Evolutionary conservation across 2,888 invertebrate species (phyloP).

Genomic region (Leptogaster cylindrica): DNA sequence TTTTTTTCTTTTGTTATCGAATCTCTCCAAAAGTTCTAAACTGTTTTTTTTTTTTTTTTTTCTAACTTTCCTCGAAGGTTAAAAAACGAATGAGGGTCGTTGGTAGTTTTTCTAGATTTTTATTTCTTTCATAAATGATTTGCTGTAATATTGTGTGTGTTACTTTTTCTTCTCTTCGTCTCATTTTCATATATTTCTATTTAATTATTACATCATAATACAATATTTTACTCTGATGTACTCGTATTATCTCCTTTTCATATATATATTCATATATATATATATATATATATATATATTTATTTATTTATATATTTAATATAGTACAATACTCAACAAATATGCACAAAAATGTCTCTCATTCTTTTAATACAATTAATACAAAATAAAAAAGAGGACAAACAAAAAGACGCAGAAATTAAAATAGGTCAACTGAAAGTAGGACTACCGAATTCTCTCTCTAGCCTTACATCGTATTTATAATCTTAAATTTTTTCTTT

Average conservation of each 20-base stretch:
- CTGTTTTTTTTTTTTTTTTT: too few relatives aligned
- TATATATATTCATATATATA: background rate
- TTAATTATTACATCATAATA: slow-evolving; percentile 34
- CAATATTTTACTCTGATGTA: slow-evolving; percentile 29
- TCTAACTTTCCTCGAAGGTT: too few relatives aligned
- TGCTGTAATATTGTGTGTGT: too few relatives aligned
- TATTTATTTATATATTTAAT: slow-evolving; percentile 18
- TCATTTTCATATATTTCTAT: background rate
- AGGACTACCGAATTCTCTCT: slow-evolving; percentile 4
- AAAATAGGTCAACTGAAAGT: too few relatives aligned
- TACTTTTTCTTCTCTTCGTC: background rate
- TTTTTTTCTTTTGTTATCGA: background rate
- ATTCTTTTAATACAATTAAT: too few relatives aligned
- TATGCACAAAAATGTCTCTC: slow-evolving; percentile 35
- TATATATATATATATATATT: too few relatives aligned
- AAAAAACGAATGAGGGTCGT: too few relatives aligned
- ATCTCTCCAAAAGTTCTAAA: too few relatives aligned
- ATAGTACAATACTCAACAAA: slow-evolving; percentile 42
- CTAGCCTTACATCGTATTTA: slow-evolving; percentile 17
- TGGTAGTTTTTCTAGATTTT: too few relatives aligned
- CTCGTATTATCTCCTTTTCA: slow-evolving; percentile 18
- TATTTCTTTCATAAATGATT: too few relatives aligned
- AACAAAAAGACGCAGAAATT: background rate
- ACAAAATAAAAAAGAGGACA: slow-evolving; percentile 27
- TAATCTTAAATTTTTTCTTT: slow-evolving; percentile 15